These are phyloP conservation scores for Gnathonemus longibarbis DNA, from an alignment of 2,113 vertebrate species.

Conservation along the genomic window DNA sequence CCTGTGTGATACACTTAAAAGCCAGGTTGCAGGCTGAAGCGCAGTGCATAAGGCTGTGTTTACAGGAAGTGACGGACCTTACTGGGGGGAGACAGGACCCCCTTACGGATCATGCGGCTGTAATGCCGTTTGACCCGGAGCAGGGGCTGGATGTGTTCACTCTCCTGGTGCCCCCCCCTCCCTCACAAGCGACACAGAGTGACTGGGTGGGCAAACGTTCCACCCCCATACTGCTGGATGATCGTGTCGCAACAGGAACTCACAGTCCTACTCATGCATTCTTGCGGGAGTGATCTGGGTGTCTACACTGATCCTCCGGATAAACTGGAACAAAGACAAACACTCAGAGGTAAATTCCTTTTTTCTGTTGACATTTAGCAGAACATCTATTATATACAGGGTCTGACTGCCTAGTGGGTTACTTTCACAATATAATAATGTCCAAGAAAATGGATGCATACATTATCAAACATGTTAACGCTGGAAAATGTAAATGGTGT, in stretches of 20 bases:
- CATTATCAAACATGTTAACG: not conserved
- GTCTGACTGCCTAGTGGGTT: not conserved
- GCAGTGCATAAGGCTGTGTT: not conserved
- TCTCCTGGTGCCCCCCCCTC: not conserved
- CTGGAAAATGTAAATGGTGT: not conserved
- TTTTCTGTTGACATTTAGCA: not conserved
- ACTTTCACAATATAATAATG: not conserved
- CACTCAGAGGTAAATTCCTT: not conserved
- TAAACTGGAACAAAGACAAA: not conserved
- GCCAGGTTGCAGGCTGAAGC: not conserved
- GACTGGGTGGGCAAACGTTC: not conserved
- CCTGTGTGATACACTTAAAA: not conserved
- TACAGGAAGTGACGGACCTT: not conserved
- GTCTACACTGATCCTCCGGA: not conserved
- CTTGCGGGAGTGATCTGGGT: not conserved
- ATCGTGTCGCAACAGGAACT: not conserved
- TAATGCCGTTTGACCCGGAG: not conserved
- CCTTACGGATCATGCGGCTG: not conserved
- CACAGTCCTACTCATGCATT: not conserved
- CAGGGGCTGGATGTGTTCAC: not conserved
- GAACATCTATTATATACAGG: not conserved
- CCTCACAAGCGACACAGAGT: not conserved
- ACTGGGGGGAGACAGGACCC: not conserved
- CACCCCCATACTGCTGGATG: not conserved
- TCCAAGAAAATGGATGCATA: not conserved